Evolutionary conservation across 1,140 invertebrate species (phyloP), one percentile per base, ranked within the genome.

Genomic region (Pogonognathellus flavescens): DNA sequence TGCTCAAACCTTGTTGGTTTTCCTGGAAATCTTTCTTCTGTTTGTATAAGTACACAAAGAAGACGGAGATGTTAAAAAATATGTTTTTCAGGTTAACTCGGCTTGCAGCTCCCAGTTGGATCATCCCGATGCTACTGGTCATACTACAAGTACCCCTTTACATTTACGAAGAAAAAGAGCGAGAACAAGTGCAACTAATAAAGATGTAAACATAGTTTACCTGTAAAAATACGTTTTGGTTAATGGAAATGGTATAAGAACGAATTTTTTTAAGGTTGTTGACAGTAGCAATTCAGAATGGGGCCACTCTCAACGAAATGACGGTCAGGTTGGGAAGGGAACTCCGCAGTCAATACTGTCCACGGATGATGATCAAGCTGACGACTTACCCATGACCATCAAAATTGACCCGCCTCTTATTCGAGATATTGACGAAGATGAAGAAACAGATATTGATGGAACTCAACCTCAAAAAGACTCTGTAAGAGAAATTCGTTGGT

Each of bases 391-490:
- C 53, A 89, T 89, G 86, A 87, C 90, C 81, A 90, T 90, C 8
- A 89, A 90, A 88, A 87, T 90, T 60, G 90, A 90, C 59, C 90
- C 90, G 13, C 89, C 89, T 66, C 88, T 89, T 80, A 88, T 89
- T 22, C 82, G 88, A n/a, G 89, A 89, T 76, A 89, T 89, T 86
- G 89, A 89, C 83, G 88, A 89, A 53, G 89, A 88, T 16, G 87
- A 88, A n/a, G 86, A 86, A 16, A 52, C 52, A 31, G 87, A 87
- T 25, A 88, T 86, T 85, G 87, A 89, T 10, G 70, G 25, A 49
- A 16, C 70, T 80, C 88, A 22, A 82, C 88, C 59, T 55, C 80
- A 81, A 53, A 87, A 87, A 70, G 83, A 84, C 50, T 52, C 85
- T n/a, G 85, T 76, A 59, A 66, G 70, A 4, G 13, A 70, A 18